Base-by-base conservation (phyloP, 1,140 invertebrate genomes). In the Formica exsecta region DNA sequence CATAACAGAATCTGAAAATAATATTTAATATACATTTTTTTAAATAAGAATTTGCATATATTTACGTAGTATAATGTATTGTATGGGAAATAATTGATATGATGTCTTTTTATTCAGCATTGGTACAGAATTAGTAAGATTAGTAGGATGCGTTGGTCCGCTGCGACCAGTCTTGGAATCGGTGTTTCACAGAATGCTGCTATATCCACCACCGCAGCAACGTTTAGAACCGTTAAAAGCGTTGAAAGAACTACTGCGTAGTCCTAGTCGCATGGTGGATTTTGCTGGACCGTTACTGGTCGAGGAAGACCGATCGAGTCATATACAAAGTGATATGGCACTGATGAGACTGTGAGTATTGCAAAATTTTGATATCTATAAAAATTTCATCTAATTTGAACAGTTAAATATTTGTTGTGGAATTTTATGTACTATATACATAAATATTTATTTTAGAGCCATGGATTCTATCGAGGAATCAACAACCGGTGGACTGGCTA, bases 391-490 rank as follows among this genome's bases (percentile, higher is more conserved):
- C n/a, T 54, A 25, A 25, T 65, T 70, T 16, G 61, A 29, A 22
- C 41, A 16, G 25, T 25, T 5, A 3, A 38, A 38, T n/a, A 0
- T 62, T 62, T 3, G 4, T 19, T 41, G 13, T 36, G 6, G 41
- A 64, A 32, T 54, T 74, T 54, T 87, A 19, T 22, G 25, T 59
- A 48, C 84, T 51, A 8, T 41, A 29, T 41, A 44, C 16, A 41
- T 7, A 57, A n/a, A 29, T 25, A 65, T 88, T 87, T 83, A 68
- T 93, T 95, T 36, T 93, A 99, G 98, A 84, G 97, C 98, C 86
- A 98, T 99, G 96, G 98, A 99, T 93, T 98, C 98, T 3, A 97
- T 99, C 89, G 98, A 98, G 95, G 98, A 99, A 94, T 96, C 96
- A 0, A 95, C 95, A 41, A 93, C 94, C 4, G 96, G 96, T 19